phyloP scores from a whole-genome alignment of 2,113 vertebrate genomes.

The Talpa occidentalis region DNA sequence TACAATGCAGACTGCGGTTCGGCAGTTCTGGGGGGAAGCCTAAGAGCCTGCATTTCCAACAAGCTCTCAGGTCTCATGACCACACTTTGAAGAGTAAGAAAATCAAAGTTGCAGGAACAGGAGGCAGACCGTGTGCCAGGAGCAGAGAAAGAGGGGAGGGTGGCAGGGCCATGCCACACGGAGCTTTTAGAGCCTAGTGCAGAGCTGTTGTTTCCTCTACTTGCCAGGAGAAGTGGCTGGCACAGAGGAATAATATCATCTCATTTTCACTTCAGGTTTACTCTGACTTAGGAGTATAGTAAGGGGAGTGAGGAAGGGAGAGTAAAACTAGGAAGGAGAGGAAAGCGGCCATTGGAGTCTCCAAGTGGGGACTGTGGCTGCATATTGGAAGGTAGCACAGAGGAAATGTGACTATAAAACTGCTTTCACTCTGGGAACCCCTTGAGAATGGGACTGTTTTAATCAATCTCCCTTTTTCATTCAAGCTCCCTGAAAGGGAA shows the following conservation, averaged over 20 bases:
- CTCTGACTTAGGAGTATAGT: neutral
- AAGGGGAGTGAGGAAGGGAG: neutral
- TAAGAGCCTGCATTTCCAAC: neutral
- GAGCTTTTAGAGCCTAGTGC: no score
- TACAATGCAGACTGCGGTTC: neutral
- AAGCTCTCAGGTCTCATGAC: neutral
- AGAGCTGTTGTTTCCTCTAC: neutral
- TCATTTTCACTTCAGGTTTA: neutral
- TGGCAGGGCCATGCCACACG: fast-evolving
- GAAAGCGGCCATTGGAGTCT: neutral
- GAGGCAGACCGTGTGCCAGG: neutral
- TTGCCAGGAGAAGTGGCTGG: neutral
- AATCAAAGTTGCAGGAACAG: neutral
- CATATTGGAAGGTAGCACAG: neutral
- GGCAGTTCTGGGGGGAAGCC: neutral
- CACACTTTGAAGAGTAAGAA: neutral
- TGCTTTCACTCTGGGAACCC: neutral
- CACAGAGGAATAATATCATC: neutral
- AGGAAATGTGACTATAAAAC: neutral
- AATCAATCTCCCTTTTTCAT: neutral
- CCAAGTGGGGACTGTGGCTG: neutral
- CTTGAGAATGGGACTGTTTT: neutral
- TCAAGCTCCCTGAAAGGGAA: neutral
- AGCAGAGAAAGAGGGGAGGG: neutral
- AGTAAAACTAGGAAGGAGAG: neutral